Evolutionary conservation across 2,797 vertebrate species (phyloP).

Genomic region (Neosalanx taihuensis): DNA sequence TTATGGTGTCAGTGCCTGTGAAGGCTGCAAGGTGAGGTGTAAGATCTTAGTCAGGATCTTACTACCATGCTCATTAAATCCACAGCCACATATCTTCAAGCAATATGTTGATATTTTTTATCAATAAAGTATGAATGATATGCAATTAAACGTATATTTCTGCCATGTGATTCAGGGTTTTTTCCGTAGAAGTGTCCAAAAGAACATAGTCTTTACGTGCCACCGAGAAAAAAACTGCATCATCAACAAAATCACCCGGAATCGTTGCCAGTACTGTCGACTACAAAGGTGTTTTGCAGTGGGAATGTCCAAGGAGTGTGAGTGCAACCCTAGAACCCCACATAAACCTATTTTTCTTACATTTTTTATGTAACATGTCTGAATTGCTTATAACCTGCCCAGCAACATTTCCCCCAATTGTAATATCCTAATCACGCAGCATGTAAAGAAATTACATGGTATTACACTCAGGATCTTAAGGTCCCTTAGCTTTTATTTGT

Average conservation of each 20-base stretch:
- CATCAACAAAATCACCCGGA: conserved; percentile 98
- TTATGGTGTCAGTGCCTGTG: conserved; percentile 94
- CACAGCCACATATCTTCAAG: too few species aligned
- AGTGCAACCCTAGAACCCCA: conserved; percentile 59
- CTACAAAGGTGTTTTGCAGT: conserved; percentile 96
- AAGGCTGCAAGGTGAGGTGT: conserved; percentile 90
- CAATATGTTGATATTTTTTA: too few species aligned
- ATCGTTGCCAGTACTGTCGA: conserved; percentile 98
- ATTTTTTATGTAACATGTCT: not conserved
- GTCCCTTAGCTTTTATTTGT: not conserved
- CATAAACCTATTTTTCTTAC: too few species aligned
- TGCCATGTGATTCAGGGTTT: conserved; percentile 81
- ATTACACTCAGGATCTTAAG: too few species aligned
- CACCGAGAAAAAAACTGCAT: conserved; percentile 95
- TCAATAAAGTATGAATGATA: too few species aligned
- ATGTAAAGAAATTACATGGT: too few species aligned
- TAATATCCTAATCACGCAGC: too few species aligned
- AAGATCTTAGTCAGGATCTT: not conserved
- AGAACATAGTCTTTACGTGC: conserved; percentile 98
- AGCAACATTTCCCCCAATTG: too few species aligned
- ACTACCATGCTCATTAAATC: too few species aligned
- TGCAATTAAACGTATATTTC: not conserved
- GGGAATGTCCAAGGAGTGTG: conserved; percentile 98
- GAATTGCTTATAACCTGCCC: not conserved
- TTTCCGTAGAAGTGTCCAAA: conserved; percentile 98